Conservation (phyloP, 2,797 vertebrate genomes). For the Esox lucius region DNA sequence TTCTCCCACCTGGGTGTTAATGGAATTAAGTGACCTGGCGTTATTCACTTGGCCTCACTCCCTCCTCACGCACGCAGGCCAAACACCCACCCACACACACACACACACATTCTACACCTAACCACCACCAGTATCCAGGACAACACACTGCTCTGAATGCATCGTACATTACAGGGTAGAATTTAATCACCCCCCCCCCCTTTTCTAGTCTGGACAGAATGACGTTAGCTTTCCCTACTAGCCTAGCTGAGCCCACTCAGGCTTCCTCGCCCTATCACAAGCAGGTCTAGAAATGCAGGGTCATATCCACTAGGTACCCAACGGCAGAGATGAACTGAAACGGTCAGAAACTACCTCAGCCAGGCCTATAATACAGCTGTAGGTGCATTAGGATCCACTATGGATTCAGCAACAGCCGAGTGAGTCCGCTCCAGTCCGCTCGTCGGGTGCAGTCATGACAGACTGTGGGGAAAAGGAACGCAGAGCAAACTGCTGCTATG, state of each 20-base stretch:
- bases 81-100: neutral
- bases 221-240: neutral
- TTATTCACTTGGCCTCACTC: neutral
- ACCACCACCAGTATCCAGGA: slow-evolving; percentile 19
- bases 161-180: neutral
- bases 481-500: neutral
- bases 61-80: neutral
- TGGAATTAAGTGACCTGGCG: slow-evolving; percentile 15
- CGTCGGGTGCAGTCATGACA: neutral
- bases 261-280: neutral
- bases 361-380: no score
- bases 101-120: neutral
- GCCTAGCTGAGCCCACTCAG: no score
- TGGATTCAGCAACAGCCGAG: neutral
- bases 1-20: slow-evolving; percentile 17
- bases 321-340: no score
- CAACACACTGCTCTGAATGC: slow-evolving; percentile 1
- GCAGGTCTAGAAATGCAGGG: no score
- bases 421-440: neutral
- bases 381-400: no score
- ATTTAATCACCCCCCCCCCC: neutral
- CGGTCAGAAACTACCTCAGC: no score
- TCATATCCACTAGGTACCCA: no score
- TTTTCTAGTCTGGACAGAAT: neutral
- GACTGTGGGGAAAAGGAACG: neutral